Conservation (phyloP, 2,797 vertebrate species). For the Eleutherodactylus coqui region DNA sequence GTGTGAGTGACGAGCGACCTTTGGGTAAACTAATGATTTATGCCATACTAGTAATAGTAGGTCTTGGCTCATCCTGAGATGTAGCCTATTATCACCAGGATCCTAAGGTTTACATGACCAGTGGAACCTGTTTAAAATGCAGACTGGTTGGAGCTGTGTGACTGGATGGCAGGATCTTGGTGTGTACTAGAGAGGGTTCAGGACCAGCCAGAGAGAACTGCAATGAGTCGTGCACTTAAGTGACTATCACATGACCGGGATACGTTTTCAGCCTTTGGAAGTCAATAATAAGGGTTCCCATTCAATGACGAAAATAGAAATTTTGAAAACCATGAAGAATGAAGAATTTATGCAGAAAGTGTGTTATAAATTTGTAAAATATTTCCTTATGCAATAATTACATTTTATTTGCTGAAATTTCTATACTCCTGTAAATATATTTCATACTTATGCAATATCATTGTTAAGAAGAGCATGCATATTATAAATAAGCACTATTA, state of each 20-base stretch:
- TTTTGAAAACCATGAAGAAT: too few species aligned
- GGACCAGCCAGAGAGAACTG: background rate
- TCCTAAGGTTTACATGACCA: too few species aligned
- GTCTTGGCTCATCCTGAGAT: background rate
- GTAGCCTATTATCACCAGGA: background rate
- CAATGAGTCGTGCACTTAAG: background rate
- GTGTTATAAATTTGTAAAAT: too few species aligned
- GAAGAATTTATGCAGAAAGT: too few species aligned
- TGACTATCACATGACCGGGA: background rate
- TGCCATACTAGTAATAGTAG: background rate
- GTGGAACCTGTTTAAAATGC: background rate
- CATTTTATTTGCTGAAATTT: too few species aligned
- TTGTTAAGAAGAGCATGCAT: too few species aligned
- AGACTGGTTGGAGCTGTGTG: background rate
- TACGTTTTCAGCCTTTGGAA: background rate
- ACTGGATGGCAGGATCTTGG: background rate
- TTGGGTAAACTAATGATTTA: background rate
- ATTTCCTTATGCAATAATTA: too few species aligned
- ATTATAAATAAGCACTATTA: too few species aligned
- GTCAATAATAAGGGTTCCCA: background rate
- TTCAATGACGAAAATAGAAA: too few species aligned
- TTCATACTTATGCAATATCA: too few species aligned
- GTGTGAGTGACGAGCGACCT: slow-evolving; percentile 4
- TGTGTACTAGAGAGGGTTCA: background rate
- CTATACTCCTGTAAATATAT: too few species aligned